Conservation (phyloP, 2,797 vertebrate genomes). For the Loris lydekkerianus region DNA sequence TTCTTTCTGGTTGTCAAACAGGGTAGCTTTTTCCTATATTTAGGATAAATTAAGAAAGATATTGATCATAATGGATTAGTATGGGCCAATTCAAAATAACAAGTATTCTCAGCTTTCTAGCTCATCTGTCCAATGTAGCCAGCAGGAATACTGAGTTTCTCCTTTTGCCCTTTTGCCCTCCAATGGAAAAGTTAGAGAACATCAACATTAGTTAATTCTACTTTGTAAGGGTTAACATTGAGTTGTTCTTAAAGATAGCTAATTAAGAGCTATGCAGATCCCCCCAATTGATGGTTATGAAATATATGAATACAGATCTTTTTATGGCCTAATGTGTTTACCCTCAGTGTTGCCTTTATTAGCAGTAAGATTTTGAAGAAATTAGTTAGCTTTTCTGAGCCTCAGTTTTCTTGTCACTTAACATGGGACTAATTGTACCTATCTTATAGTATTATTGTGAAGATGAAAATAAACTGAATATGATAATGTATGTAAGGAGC, state of each 20-base stretch:
- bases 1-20: not conserved
- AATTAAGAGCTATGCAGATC: not conserved
- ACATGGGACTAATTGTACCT: conserved; percentile 1
- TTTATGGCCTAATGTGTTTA: not conserved
- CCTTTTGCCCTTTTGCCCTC: not conserved
- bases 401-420: conserved; percentile 46
- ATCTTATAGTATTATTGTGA: conserved; percentile 11
- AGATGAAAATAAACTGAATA: not conserved
- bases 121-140: not conserved
- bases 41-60: conserved; percentile 50
- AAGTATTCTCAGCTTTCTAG: not conserved
- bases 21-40: not conserved
- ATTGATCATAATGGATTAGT: not conserved
- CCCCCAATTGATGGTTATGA: not conserved
- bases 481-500: not conserved
- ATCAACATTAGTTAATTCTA: not conserved
- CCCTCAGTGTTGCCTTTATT: not conserved
- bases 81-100: not conserved
- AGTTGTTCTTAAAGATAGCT: conserved; percentile 44
- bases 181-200: conserved; percentile 14
- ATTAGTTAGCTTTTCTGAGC: conserved; percentile 23
- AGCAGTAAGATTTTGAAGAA: not conserved
- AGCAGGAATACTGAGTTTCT: too few relatives aligned
- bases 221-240: not conserved
- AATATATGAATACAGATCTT: not conserved